Conservation (phyloP, 2,888 invertebrate genomes). For the Liodrosophila aerea region DNA sequence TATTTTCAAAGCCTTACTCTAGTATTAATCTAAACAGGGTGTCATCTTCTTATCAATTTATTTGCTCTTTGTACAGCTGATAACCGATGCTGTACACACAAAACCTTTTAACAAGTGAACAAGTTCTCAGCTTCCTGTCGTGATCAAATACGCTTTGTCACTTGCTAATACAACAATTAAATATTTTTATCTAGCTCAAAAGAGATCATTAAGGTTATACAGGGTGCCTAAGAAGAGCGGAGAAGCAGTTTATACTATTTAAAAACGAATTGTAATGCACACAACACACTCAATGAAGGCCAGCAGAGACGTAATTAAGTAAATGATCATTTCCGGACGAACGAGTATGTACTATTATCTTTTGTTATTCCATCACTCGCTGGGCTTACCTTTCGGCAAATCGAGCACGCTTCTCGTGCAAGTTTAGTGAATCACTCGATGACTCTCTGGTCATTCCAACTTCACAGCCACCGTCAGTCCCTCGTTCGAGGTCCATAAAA, state of each 20-base stretch:
- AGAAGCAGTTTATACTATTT: neutral
- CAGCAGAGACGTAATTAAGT: slow-evolving; percentile 37
- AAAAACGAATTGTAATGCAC: slow-evolving; percentile 18
- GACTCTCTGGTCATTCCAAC: slow-evolving; percentile 28
- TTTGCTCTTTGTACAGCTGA: no score
- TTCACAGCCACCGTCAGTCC: slow-evolving; percentile 10
- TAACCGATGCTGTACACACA: no score
- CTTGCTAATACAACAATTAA: no score
- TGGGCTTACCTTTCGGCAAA: slow-evolving; percentile 58
- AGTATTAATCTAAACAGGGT: no score
- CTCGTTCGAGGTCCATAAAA: slow-evolving; percentile 57
- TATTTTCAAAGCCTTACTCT: no score
- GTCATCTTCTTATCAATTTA: no score
- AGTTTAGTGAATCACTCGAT: slow-evolving; percentile 53
- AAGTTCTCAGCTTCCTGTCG: no score
- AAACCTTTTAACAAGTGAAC: neutral
- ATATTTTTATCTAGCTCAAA: no score
- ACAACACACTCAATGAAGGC: slow-evolving; percentile 11
- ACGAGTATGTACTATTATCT: neutral
- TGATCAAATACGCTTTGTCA: no score
- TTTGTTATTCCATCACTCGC: no score
- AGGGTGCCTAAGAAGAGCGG: no score
- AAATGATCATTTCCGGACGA: slow-evolving; percentile 30
- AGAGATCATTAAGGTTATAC: no score
- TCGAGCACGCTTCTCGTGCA: slow-evolving; percentile 46